A percentile compares a stretch with the other conserved stretches of the same genome.
Conservation (phyloP, 2,888 invertebrate genomes). For the Chouioia cunea region DNA sequence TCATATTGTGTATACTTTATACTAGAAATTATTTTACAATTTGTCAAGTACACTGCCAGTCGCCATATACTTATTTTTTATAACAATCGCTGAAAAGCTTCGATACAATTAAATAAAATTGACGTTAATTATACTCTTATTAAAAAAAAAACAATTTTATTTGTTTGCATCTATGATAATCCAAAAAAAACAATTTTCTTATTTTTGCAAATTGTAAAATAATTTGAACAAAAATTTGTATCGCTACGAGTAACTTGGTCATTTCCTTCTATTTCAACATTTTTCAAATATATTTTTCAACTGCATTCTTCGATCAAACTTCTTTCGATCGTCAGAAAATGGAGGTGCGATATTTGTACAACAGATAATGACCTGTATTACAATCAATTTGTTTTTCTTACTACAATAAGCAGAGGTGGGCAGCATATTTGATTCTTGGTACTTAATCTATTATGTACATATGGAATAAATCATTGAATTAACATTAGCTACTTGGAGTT, state of each 20-base stretch:
- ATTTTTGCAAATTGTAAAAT: conserved; percentile 28
- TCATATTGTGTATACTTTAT: conserved; percentile 5
- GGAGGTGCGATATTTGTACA: conserved; percentile 39
- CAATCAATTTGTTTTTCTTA: conserved; percentile 17
- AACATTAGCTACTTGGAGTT: not conserved
- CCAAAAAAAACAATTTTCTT: not conserved
- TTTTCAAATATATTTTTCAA: conserved; percentile 13
- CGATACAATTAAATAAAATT: not conserved
- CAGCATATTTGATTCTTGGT: conserved; percentile 41
- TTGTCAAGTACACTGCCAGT: not conserved
- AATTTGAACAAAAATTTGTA: not conserved
- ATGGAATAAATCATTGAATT: conserved; percentile 27
- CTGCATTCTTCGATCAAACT: too few relatives aligned
- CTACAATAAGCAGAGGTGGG: conserved; percentile 42
- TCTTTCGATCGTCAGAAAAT: conserved; percentile 13
- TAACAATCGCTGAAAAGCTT: conserved; percentile 2
- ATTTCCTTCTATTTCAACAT: conserved; percentile 30
- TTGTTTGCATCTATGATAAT: too few relatives aligned
- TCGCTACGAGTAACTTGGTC: conserved; percentile 28
- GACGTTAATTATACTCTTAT: conserved; percentile 20
- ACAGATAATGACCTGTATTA: conserved; percentile 4
- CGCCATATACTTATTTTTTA: not conserved
- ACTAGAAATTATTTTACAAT: conserved; percentile 29
- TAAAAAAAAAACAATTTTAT: too few relatives aligned
- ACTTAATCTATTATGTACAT: conserved; percentile 36